A percentile compares a stretch with the other conserved stretches of the same genome.
These are phyloP conservation scores for Leuciscus waleckii DNA, from an alignment of 2,797 vertebrate genomes.

Conservation along the genomic window DNA sequence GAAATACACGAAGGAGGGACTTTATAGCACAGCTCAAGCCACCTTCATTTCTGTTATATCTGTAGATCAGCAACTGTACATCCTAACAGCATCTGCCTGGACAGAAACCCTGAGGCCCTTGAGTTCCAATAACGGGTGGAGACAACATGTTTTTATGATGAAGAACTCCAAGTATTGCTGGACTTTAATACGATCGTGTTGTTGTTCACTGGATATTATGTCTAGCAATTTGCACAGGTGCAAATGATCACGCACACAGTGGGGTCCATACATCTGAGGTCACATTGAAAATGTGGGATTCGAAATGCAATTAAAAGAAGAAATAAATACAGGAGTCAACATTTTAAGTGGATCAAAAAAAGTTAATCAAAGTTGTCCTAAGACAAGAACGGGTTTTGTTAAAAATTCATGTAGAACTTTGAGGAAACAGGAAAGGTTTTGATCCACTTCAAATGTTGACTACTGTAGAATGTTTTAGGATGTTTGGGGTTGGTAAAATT, in stretches of 20 bases:
- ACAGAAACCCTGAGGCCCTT: slow-evolving; percentile 28
- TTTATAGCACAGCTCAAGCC: slow-evolving; percentile 30
- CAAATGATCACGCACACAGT: slow-evolving; percentile 3
- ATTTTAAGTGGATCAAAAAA: too few relatives aligned
- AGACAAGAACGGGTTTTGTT: too few relatives aligned
- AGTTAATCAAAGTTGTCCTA: too few relatives aligned
- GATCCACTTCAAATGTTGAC: too few relatives aligned
- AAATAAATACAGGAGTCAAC: too few relatives aligned
- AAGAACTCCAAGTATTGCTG: slow-evolving; percentile 25
- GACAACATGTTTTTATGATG: slow-evolving; percentile 44
- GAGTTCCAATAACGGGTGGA: slow-evolving; percentile 29
- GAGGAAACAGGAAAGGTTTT: too few relatives aligned
- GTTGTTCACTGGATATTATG: slow-evolving; percentile 28
- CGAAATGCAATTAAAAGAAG: background rate
- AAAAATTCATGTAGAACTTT: too few relatives aligned
- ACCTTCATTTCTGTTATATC: slow-evolving; percentile 43
- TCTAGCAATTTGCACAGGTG: background rate
- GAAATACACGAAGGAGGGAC: slow-evolving; percentile 35
- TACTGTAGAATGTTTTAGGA: background rate
- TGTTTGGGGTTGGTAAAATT: background rate
- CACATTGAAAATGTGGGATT: background rate
- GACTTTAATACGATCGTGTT: background rate
- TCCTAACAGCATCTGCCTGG: slow-evolving; percentile 54
- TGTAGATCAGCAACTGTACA: slow-evolving; percentile 47
- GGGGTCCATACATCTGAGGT: background rate